A percentile compares a stretch with the other conserved stretches of the same genome.
Evolutionary conservation across 2,888 invertebrate species (phyloP).

Genomic region (Cyrtodaria siliqua): DNA sequence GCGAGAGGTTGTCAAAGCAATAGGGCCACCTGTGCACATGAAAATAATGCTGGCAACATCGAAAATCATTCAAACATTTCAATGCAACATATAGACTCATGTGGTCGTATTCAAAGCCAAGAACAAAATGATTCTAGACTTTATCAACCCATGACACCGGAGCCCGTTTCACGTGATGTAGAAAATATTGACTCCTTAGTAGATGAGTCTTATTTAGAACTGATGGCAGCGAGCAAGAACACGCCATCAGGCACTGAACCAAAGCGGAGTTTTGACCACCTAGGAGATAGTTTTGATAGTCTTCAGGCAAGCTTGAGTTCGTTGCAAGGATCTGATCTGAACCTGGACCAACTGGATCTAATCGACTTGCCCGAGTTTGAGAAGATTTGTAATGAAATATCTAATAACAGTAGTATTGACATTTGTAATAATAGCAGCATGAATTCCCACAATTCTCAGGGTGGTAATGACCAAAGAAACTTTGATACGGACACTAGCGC

Average conservation of each 20-base stretch:
- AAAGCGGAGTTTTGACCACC: constrained; percentile 33
- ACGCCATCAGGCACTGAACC: constrained; percentile 11
- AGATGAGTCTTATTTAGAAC: constrained; percentile 23
- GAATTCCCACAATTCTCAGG: constrained; percentile 23
- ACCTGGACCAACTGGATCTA: constrained; percentile 79
- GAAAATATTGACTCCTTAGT: constrained; percentile 26
- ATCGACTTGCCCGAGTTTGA: constrained; percentile 81
- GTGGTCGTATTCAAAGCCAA: constrained; percentile 1
- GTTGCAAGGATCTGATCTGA: constrained; percentile 77
- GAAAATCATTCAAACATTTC: background rate
- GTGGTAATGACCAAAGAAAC: background rate
- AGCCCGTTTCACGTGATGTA: background rate
- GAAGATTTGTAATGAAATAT: constrained; percentile 71
- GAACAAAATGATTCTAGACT: constrained; percentile 1
- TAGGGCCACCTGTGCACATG: background rate
- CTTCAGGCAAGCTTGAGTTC: constrained; percentile 54
- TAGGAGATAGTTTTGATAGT: constrained; percentile 60
- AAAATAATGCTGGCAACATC: background rate
- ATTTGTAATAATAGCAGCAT: background rate
- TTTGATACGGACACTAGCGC: background rate
- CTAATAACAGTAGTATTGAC: constrained; percentile 16
- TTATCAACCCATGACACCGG: background rate
- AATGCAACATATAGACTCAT: constrained; percentile 4
- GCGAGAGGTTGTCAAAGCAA: background rate
- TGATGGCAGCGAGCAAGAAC: constrained; percentile 24